Base-by-base conservation (phyloP, 2,113 vertebrate genomes). In the Melanerpes formicivorus region DNA sequence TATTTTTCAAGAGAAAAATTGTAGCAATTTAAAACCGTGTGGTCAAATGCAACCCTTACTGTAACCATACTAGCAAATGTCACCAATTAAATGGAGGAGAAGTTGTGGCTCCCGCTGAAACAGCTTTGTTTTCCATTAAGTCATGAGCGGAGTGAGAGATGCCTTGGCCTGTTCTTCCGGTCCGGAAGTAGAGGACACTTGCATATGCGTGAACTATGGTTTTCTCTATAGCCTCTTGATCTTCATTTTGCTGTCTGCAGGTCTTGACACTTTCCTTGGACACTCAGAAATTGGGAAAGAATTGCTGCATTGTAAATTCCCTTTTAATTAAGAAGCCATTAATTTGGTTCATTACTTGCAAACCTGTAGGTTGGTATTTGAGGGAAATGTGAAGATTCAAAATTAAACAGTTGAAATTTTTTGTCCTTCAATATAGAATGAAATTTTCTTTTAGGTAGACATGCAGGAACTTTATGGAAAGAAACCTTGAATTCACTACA, bases 181-280 rank as follows among this genome's bases (percentile, higher is more conserved):
- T 78, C 34, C 0, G 1, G 26, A 23, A 56, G 30, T 37, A 71
- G 80, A 25, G n/a, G 5, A 48, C 9, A 23, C 14, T 26, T 44
- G 17, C 9, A 19, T 2, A n/a, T 15, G 21, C 1, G 0, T 15
- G 9, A 52, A 5, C 62, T 72, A 8, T 11, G 46, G 14, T 54
- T 63, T 73, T 66, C 60, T 54, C 42, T 66, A 55, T 21, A 55
- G 40, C 5, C 22, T 7, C 30, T 29, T 3, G 10, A 44, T 17
- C 27, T 3, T 29, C 18, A 1, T 27, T 60, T 60, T 44, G 25
- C 30, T 62, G 3, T 50, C 37, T 48, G 32, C 15, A 56, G 8
- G 13, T 21, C 18, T 80, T 34, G 11, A 30, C 13, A 2, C 23
- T 79, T 70, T 6, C 30, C 52, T 65, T 44, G 65, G 42, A 37